Conservation (phyloP, 53 echinoderm and acorn worm species). For the Paracentrotus lividus region DNA sequence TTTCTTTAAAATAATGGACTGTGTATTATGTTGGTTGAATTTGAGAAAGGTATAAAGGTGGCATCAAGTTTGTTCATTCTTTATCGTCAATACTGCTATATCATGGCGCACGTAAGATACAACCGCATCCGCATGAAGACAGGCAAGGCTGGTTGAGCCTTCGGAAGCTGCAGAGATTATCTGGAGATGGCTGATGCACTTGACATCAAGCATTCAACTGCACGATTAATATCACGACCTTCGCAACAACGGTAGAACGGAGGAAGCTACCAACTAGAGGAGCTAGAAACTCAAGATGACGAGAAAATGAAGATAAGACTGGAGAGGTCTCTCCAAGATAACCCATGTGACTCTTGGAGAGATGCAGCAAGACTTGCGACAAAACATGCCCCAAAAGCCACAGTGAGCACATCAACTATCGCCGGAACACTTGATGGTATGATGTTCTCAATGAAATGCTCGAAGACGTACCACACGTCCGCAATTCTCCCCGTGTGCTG, state of each 20-base stretch:
- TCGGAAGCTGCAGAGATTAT: neutral
- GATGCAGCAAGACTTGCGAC: constrained; percentile 27
- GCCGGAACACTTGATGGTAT: constrained; percentile 23
- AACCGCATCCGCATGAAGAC: constrained; percentile 36
- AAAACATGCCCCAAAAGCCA: neutral
- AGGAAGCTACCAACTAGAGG: constrained; percentile 30
- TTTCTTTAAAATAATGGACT: constrained; percentile 23
- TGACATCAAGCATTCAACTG: constrained; percentile 17
- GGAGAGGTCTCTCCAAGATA: neutral
- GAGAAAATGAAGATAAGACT: constrained; percentile 19
- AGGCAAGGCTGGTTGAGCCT: neutral
- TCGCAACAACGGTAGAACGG: constrained; percentile 11
- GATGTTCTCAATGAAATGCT: neutral
- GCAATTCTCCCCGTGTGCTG: neutral
- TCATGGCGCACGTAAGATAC: constrained; percentile 29
- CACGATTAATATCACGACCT: neutral
- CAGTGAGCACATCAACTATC: neutral
- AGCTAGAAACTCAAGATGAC: constrained; percentile 42
- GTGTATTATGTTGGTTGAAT: constrained; percentile 23
- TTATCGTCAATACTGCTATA: constrained; percentile 14
- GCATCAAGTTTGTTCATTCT: constrained; percentile 48
- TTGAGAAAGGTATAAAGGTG: constrained; percentile 41
- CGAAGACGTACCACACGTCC: neutral
- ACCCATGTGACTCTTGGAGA: constrained; percentile 36
- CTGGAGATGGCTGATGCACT: constrained; percentile 15